These are phyloP conservation scores for Notiomystis cincta DNA, from an alignment of 2,113 vertebrate genomes.

Conservation along the genomic window DNA sequence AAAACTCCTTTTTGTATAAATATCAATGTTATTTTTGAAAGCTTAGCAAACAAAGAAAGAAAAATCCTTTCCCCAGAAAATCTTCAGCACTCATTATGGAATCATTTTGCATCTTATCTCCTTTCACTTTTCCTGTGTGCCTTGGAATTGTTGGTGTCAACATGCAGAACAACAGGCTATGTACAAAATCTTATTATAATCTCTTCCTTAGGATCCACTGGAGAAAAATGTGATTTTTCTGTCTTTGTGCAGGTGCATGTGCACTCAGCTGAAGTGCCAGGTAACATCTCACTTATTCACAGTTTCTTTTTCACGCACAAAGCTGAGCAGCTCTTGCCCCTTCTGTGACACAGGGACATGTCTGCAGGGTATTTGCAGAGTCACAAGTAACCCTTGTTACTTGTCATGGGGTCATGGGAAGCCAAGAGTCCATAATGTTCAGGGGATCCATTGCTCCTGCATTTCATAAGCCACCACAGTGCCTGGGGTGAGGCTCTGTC, in stretches of 20 bases:
- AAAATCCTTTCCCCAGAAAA: not conserved
- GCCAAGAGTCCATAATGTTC: accelerated
- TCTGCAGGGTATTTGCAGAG: not conserved
- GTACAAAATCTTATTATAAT: not conserved
- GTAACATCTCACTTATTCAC: accelerated
- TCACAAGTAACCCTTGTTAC: not conserved
- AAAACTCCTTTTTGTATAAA: not conserved
- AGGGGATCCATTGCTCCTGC: not conserved
- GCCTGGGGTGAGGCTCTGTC: not conserved
- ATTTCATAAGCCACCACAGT: accelerated
- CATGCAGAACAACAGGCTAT: not conserved
- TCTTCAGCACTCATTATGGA: not conserved
- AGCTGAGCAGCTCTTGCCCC: not conserved
- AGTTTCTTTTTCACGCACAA: not conserved
- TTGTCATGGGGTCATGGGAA: not conserved
- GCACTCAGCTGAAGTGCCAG: not conserved
- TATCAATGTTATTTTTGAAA: not conserved
- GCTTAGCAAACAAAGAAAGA: not conserved
- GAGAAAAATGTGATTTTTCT: not conserved
- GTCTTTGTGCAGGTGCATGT: not conserved
- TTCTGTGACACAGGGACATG: accelerated
- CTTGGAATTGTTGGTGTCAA: not conserved
- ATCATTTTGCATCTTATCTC: not conserved
- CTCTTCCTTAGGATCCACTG: not conserved
- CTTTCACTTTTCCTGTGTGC: not conserved